Base-by-base conservation (phyloP, 2,113 vertebrate species). In the Aspidoscelis tigris region DNA sequence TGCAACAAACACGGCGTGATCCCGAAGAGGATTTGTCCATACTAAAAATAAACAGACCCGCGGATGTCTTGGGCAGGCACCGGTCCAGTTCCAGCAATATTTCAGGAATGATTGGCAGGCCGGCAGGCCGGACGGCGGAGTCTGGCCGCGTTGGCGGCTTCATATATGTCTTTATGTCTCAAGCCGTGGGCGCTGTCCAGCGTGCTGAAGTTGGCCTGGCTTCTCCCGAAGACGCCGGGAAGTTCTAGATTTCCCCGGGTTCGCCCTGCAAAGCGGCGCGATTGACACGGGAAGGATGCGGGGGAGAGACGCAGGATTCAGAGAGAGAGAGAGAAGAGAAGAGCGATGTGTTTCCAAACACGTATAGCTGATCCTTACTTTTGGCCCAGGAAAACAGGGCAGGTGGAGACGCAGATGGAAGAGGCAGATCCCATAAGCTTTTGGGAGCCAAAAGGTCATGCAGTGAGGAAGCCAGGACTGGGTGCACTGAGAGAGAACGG, bases 11-110 rank as follows among this genome's bases (percentile, higher is more conserved):
- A 3, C 0, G 0, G 88, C 68, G 7, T 55, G 76, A 84, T 92
- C 94, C 33, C 91, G 91, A 92, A 94, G 93, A 91, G 94, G 92
- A 95, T 95, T 95, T 94, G 91, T 89, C 88, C 89, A 93, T 82
- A 90, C 94, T 94, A 95, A 93, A 95, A 94, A 95, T 95, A 95
- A 93, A 86, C 91, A 82, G 88, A 81, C 80, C 93, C 71, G 14
- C 90, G 92, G 92, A 93, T 94, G 91, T 90, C 91, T 89, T 92
- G 91, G 81, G 16, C 55, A 76, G 91, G 89, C 92, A 91, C 83
- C 84, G 0, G 86, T 71, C 90, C 93, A 85, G 82, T 68, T 80
- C 3, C 64, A 2, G 71, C 84, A 0, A 81, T 74, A 85, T 91
- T 92, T 91, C 78, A 6, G 85, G 92, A 86, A 85, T 43, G 84